Conservation (phyloP, 35 echinoderm and acorn worm species). For the Apostichopus californicus region DNA sequence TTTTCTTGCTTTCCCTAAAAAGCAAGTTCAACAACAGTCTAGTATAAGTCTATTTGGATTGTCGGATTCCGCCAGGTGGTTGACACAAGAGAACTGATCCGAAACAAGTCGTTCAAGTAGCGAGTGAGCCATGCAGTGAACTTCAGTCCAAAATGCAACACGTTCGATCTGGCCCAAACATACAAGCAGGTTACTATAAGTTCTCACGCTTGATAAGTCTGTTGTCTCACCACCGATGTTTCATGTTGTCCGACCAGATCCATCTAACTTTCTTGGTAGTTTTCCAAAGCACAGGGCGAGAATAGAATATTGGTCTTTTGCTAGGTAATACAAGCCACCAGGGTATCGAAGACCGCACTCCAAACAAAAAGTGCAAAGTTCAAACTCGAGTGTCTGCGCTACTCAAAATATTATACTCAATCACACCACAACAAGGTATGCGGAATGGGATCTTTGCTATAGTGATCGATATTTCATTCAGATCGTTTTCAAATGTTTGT, state of each 20-base stretch:
- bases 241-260: not conserved
- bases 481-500: too few species aligned
- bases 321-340: not conserved
- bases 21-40: not conserved
- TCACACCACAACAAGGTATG: not conserved
- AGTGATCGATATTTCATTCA: not conserved
- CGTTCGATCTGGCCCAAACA: not conserved
- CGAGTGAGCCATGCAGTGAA: slow-evolving; percentile 1
- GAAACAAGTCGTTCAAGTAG: not conserved
- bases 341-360: slow-evolving; percentile 1
- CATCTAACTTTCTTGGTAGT: not conserved
- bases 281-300: not conserved
- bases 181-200: not conserved
- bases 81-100: not conserved
- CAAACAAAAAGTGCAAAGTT: slow-evolving; percentile 23
- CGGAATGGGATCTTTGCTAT: not conserved
- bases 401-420: not conserved
- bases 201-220: not conserved
- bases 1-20: not conserved
- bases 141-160: not conserved
- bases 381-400: not conserved
- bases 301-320: not conserved
- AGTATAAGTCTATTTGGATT: not conserved
- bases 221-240: slow-evolving; percentile 1
- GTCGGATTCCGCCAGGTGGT: not conserved